A percentile compares a stretch with the other conserved stretches of the same genome.
Evolutionary conservation across 1,140 invertebrate species (phyloP).

Genomic region (Tetramorium parvispinum): DNA sequence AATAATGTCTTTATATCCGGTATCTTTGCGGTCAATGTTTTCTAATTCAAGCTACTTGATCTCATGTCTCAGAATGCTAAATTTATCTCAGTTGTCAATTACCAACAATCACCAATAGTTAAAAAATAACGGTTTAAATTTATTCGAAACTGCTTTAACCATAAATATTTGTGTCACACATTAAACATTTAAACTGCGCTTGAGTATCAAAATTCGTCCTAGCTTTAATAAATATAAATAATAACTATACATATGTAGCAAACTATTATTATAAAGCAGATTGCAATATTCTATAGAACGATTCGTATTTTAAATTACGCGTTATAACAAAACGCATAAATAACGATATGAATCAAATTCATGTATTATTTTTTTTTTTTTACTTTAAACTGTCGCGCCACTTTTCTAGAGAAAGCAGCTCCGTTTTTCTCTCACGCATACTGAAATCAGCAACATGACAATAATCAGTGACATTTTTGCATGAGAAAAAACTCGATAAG

Average conservation of each 20-base stretch:
- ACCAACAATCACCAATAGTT: not conserved
- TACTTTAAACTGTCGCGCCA: not conserved
- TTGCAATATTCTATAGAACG: not conserved
- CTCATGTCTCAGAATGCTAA: conserved; percentile 23
- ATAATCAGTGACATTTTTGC: not conserved
- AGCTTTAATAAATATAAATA: not conserved
- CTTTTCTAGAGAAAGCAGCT: not conserved
- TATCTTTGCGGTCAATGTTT: conserved; percentile 1
- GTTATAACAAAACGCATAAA: not conserved
- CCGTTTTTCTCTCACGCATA: not conserved
- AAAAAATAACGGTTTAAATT: not conserved
- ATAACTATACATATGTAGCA: not conserved
- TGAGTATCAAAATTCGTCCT: not conserved
- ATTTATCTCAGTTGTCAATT: conserved; percentile 36
- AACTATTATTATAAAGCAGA: not conserved
- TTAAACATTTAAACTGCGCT: not conserved
- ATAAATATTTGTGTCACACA: not conserved
- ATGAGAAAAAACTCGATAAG: conserved; percentile 1
- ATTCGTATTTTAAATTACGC: not conserved
- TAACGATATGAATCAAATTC: not conserved
- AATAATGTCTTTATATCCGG: conserved; percentile 10
- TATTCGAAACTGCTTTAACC: not conserved
- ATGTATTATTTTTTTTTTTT: not conserved
- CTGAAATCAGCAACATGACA: not conserved
- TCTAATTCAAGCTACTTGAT: conserved; percentile 47